Conservation (phyloP, 1,140 invertebrate species). For the Platyscapa corneri region DNA sequence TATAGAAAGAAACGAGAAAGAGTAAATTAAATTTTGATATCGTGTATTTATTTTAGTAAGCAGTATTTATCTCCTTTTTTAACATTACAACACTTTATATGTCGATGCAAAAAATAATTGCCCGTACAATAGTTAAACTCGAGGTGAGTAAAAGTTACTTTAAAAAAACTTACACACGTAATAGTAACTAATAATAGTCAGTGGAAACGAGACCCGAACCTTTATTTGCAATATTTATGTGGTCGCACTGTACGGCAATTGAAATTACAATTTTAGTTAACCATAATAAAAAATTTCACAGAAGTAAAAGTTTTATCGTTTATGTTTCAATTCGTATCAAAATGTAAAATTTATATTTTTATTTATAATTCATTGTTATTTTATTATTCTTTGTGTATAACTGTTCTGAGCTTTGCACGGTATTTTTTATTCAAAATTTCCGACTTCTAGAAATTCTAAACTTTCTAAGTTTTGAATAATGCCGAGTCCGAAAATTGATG, state of each 20-base stretch:
- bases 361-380: background rate
- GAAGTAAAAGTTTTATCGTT: background rate
- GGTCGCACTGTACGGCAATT: background rate
- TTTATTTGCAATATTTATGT: background rate
- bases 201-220: background rate
- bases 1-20: background rate
- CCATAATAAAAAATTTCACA: background rate
- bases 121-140: background rate
- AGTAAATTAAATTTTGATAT: background rate
- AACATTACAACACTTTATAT: background rate
- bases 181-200: background rate
- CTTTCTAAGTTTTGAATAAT: too few species aligned
- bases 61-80: background rate
- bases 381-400: too few species aligned
- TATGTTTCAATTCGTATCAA: background rate
- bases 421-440: too few species aligned
- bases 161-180: background rate
- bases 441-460: too few species aligned
- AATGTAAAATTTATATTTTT: background rate
- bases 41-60: background rate
- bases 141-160: background rate
- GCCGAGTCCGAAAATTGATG: too few species aligned
- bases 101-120: background rate
- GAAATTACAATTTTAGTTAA: background rate
- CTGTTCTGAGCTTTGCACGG: too few species aligned